phyloP scores from a whole-genome alignment of 1,140 invertebrate genomes.

The Euborellia annulipes region DNA sequence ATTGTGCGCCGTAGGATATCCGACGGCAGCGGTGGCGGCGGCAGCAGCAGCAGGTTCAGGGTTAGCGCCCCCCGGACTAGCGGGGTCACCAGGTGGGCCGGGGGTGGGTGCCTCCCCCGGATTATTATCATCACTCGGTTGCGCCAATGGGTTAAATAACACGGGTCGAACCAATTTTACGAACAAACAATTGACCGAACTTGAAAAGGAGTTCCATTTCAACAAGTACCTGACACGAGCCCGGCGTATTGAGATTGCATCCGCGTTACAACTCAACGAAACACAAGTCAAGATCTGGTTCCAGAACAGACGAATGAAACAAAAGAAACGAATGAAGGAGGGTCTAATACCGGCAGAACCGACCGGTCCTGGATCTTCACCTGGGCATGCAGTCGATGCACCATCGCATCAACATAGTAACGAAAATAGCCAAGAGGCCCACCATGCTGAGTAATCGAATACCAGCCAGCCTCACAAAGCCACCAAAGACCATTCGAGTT shows the following conservation, averaged over 20 bases:
- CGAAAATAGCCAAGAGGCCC: slow-evolving; percentile 25
- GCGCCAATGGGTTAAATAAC: slow-evolving; percentile 45
- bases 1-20: background rate
- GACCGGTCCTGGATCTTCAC: slow-evolving; percentile 10
- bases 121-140: background rate
- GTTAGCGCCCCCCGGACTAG: background rate
- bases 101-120: background rate
- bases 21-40: slow-evolving; percentile 9
- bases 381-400: background rate
- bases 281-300: slow-evolving; percentile 92
- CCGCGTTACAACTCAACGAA: slow-evolving; percentile 89
- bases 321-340: slow-evolving; percentile 86
- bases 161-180: slow-evolving; percentile 95
- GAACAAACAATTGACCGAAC: slow-evolving; percentile 95
- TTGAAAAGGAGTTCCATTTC: slow-evolving; percentile 99
- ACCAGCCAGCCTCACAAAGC: too few relatives aligned
- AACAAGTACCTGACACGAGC: slow-evolving; percentile 97
- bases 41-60: slow-evolving; percentile 10
- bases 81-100: background rate
- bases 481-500: too few relatives aligned
- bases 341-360: slow-evolving; percentile 54
- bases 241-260: slow-evolving; percentile 92
- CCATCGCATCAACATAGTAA: slow-evolving; percentile 9
- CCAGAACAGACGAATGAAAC: slow-evolving; percentile 84
- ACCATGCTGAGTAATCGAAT: too few relatives aligned